Percentiles rank a stretch among this genome's conserved stretches.
These are phyloP conservation scores for Colostygia pectinataria DNA, from an alignment of 2,888 invertebrate species.

Conservation along the genomic window DNA sequence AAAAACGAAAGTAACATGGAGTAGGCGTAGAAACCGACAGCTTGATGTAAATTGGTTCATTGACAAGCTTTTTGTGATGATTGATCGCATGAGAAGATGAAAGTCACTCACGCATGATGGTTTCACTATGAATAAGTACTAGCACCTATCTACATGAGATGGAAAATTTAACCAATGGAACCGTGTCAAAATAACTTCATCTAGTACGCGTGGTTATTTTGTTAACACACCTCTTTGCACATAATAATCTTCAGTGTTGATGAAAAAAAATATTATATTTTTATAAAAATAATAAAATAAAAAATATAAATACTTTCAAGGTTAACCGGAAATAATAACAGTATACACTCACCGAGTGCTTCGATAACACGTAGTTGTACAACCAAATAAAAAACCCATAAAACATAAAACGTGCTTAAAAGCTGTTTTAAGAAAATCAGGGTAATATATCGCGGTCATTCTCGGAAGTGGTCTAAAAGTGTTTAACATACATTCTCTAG, in stretches of 20 bases:
- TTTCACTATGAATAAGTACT: slow-evolving; percentile 12
- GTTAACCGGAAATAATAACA: not conserved
- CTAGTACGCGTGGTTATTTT: too few relatives aligned
- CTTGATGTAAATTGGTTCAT: slow-evolving; percentile 28
- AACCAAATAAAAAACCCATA: slow-evolving; percentile 21
- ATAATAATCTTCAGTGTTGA: too few relatives aligned
- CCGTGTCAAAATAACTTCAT: too few relatives aligned
- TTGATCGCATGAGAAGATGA: slow-evolving; percentile 25
- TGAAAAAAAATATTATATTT: too few relatives aligned
- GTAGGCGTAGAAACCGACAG: slow-evolving; percentile 27
- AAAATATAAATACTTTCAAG: slow-evolving; percentile 4
- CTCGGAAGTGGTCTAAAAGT: slow-evolving; percentile 53
- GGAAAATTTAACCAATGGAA: not conserved
- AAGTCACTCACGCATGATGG: slow-evolving; percentile 16
- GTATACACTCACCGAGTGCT: slow-evolving; percentile 11
- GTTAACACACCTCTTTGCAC: too few relatives aligned
- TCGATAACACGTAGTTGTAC: slow-evolving; percentile 19
- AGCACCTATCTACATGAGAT: not conserved
- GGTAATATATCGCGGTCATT: slow-evolving; percentile 41
- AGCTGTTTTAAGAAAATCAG: slow-evolving; percentile 26
- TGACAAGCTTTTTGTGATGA: slow-evolving; percentile 29
- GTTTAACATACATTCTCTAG: slow-evolving; percentile 63
- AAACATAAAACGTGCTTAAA: slow-evolving; percentile 22
- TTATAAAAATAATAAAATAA: not conserved
- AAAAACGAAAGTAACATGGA: slow-evolving; percentile 24